phyloP scores from a whole-genome alignment of 2,888 invertebrate genomes.

The Drosophila hamatofila region DNA sequence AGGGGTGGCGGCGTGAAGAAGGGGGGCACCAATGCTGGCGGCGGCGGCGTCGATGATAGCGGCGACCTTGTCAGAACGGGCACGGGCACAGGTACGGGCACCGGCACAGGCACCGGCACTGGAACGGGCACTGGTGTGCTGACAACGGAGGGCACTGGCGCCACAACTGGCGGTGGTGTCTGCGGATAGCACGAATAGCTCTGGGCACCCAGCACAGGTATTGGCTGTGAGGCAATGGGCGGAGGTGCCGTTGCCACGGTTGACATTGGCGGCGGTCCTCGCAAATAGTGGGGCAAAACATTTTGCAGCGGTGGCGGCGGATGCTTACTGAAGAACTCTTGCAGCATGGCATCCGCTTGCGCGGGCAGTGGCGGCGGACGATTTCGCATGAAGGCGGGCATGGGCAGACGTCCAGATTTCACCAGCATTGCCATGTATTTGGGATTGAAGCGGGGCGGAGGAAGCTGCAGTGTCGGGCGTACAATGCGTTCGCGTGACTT shows the following conservation, averaged over 20 bases:
- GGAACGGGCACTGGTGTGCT: slow-evolving; percentile 27
- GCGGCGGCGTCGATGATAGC: slow-evolving; percentile 35
- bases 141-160: slow-evolving; percentile 22
- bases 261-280: slow-evolving; percentile 77
- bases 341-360: slow-evolving; percentile 57
- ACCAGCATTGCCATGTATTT: slow-evolving; percentile 73
- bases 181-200: slow-evolving; percentile 57
- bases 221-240: slow-evolving; percentile 46
- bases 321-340: slow-evolving; percentile 66
- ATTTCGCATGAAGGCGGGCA: slow-evolving; percentile 48
- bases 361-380: slow-evolving; percentile 71
- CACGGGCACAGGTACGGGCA: slow-evolving; percentile 19
- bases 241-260: slow-evolving; percentile 16
- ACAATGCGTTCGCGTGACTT: slow-evolving; percentile 77
- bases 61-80: slow-evolving; percentile 22
- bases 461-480: slow-evolving; percentile 65
- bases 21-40: slow-evolving; percentile 17
- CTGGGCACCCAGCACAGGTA: slow-evolving; percentile 68
- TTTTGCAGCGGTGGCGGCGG: slow-evolving; percentile 51
- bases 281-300: slow-evolving; percentile 68
- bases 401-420: slow-evolving; percentile 52
- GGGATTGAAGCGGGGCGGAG: slow-evolving; percentile 78
- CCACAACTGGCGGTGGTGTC: slow-evolving; percentile 10
- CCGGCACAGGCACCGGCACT: slow-evolving; percentile 34
- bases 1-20: slow-evolving; percentile 66